phyloP scores from a whole-genome alignment of 2,888 invertebrate genomes.

The Eupithecia pulchellata region DNA sequence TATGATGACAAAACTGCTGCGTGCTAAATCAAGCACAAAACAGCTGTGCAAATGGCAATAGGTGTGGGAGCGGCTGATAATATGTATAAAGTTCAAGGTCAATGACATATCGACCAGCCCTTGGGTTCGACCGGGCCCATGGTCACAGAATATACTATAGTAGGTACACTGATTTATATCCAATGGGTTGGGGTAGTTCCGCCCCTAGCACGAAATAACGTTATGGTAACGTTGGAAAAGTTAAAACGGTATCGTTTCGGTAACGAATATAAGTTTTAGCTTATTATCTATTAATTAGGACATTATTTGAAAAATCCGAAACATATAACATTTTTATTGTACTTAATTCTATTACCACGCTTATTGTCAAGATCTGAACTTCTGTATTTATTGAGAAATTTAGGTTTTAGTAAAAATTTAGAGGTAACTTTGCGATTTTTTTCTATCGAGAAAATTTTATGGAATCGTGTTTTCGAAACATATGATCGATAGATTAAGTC shows the following conservation, averaged over 20 bases:
- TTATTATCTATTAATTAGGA: too few relatives aligned
- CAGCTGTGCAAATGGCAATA: constrained; percentile 19
- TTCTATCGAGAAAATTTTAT: too few relatives aligned
- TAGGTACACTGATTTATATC: neutral
- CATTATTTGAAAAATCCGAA: too few relatives aligned
- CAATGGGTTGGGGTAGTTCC: neutral
- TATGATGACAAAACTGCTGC: neutral
- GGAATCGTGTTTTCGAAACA: too few relatives aligned
- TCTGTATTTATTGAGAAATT: too few relatives aligned
- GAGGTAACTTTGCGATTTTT: too few relatives aligned
- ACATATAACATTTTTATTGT: too few relatives aligned
- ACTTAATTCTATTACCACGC: too few relatives aligned
- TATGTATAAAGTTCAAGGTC: constrained; percentile 35
- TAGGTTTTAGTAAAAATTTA: too few relatives aligned
- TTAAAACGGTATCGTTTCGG: neutral
- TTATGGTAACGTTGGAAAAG: neutral
- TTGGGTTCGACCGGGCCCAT: neutral
- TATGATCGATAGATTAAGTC: too few relatives aligned
- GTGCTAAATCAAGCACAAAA: neutral
- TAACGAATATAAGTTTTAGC: too few relatives aligned
- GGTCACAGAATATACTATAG: constrained; percentile 1
- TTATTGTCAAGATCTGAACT: too few relatives aligned
- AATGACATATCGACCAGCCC: constrained; percentile 41
- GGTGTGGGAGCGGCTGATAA: constrained; percentile 17
- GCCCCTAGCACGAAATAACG: neutral